Conservation (phyloP, 2,888 invertebrate genomes). For the Sphaerophoria taeniata region DNA sequence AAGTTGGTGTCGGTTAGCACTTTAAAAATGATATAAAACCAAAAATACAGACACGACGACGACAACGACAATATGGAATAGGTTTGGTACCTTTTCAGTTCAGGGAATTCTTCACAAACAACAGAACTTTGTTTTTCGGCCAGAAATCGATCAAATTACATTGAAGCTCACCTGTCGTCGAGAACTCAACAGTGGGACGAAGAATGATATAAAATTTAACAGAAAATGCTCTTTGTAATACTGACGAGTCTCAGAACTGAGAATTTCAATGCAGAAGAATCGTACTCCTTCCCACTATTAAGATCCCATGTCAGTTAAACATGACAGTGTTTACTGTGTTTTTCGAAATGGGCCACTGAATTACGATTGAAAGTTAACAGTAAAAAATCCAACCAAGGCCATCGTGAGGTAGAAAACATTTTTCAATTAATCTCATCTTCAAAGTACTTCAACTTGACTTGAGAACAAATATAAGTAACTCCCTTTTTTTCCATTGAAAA, state of each 20-base stretch:
- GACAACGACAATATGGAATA: neutral
- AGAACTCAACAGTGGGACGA: neutral
- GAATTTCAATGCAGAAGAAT: no score
- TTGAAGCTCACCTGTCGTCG: neutral
- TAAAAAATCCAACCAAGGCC: neutral
- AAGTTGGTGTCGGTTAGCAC: neutral
- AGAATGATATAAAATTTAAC: no score
- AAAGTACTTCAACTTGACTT: slow-evolving; percentile 5
- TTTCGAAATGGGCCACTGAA: slow-evolving; percentile 20
- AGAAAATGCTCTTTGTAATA: no score
- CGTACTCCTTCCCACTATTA: neutral
- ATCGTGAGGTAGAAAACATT: slow-evolving; percentile 22
- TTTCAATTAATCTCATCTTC: slow-evolving; percentile 40
- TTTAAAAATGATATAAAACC: slow-evolving; percentile 4
- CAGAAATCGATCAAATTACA: slow-evolving; percentile 28
- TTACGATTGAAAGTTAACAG: slow-evolving; percentile 9
- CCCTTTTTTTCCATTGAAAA: neutral
- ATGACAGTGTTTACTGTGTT: slow-evolving; percentile 1
- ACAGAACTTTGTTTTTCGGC: neutral
- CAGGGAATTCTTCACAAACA: slow-evolving; percentile 1
- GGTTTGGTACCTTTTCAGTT: neutral
- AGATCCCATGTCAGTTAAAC: neutral
- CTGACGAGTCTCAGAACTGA: no score
- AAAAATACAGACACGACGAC: slow-evolving; percentile 14
- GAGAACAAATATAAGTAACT: slow-evolving; percentile 4